Conservation (phyloP, 2,113 vertebrate genomes). For the Limnothrissa miodon region DNA sequence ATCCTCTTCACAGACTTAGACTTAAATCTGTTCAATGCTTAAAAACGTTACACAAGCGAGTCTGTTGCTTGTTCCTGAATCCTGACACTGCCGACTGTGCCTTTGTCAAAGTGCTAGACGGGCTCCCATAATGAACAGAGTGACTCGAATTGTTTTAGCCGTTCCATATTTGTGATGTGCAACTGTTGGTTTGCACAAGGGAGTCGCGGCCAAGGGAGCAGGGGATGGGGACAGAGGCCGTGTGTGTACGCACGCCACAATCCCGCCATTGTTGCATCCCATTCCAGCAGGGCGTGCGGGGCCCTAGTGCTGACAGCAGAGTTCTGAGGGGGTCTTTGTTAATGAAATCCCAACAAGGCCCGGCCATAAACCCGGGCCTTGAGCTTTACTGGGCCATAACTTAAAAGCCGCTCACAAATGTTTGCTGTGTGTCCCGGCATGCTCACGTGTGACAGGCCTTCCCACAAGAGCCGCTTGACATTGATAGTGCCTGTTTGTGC, state of each 20-base stretch:
- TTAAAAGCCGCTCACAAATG: slow-evolving; percentile 20
- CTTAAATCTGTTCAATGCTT: not conserved
- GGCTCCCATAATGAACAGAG: not conserved
- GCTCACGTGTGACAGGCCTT: slow-evolving; percentile 1
- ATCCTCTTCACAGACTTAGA: not conserved
- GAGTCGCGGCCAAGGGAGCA: slow-evolving; percentile 29
- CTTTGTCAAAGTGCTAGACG: not conserved
- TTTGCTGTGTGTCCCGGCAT: slow-evolving; percentile 1
- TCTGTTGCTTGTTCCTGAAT: not conserved
- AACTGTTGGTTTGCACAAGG: slow-evolving; percentile 33
- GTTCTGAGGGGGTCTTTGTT: slow-evolving; percentile 69
- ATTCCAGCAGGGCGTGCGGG: slow-evolving; percentile 45
- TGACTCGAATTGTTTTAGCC: slow-evolving; percentile 11
- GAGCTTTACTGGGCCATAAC: slow-evolving; percentile 39
- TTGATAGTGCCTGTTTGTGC: not conserved
- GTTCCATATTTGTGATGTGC: slow-evolving; percentile 31
- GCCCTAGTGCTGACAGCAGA: slow-evolving; percentile 52
- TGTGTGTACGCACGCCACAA: slow-evolving; percentile 45
- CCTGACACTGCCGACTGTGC: not conserved
- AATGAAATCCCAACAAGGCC: slow-evolving; percentile 50
- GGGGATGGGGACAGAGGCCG: slow-evolving; percentile 30
- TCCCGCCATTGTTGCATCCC: slow-evolving; percentile 39
- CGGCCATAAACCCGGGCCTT: slow-evolving; percentile 38
- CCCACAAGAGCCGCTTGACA: not conserved
- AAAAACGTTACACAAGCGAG: not conserved